Conservation (phyloP, 2,888 invertebrate species). For the Brachypalpus laphriformis region DNA sequence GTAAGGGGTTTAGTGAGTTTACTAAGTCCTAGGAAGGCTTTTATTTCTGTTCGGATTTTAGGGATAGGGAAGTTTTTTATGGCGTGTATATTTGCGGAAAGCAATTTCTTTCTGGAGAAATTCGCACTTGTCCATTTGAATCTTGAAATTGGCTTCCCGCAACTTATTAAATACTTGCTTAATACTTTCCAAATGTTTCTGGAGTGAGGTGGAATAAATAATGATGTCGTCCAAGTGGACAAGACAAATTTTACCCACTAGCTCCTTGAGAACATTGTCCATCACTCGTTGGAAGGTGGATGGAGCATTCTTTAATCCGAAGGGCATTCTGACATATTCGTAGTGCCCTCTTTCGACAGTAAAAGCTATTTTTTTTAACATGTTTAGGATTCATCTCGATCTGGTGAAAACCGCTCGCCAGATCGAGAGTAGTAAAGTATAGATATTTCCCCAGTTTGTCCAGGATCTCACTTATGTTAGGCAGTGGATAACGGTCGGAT, state of each 20-base stretch:
- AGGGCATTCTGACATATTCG: slow-evolving; percentile 49
- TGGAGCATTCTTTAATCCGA: slow-evolving; percentile 15
- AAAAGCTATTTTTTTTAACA: slow-evolving; percentile 8
- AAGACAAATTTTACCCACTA: neutral
- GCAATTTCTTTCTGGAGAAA: neutral
- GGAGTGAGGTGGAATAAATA: neutral
- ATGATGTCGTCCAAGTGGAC: slow-evolving; percentile 12
- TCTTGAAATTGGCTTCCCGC: neutral
- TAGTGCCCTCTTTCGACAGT: slow-evolving; percentile 38
- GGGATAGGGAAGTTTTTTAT: neutral
- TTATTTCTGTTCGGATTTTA: neutral
- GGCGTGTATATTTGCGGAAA: neutral
- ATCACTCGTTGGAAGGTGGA: slow-evolving; percentile 4
- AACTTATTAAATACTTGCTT: neutral
- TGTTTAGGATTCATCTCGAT: slow-evolving; percentile 8
- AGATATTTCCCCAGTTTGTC: slow-evolving; percentile 8
- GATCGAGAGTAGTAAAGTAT: slow-evolving; percentile 16
- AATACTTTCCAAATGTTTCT: neutral
- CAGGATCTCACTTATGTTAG: slow-evolving; percentile 9
- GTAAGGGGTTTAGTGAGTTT: neutral
- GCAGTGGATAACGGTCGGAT: slow-evolving; percentile 1
- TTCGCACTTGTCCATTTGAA: neutral
- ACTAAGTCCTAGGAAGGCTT: neutral
- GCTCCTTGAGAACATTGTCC: neutral
- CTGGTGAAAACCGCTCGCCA: slow-evolving; percentile 29